These are phyloP conservation scores for Ameiurus melas DNA, from an alignment of 2,113 vertebrate species.

Conservation along the genomic window DNA sequence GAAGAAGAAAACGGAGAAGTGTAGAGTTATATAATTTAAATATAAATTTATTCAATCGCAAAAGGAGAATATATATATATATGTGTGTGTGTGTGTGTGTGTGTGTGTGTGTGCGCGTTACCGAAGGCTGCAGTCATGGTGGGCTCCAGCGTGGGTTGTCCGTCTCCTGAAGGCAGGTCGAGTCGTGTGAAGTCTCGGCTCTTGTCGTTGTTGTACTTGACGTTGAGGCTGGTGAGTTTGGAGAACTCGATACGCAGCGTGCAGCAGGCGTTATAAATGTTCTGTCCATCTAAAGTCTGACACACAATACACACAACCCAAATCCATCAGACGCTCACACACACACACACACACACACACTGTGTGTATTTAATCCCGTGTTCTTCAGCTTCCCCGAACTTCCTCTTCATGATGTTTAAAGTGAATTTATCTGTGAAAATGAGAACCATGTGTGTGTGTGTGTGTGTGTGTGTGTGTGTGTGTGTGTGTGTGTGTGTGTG, in stretches of 20 bases:
- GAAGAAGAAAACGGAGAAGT: no score
- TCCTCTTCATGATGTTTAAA: background rate
- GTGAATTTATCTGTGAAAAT: background rate
- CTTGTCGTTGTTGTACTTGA: slow-evolving; percentile 87
- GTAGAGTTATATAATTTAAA: background rate
- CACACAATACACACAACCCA: background rate
- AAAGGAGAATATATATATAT: background rate
- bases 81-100: background rate
- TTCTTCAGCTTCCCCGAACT: no score
- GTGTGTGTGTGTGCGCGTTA: slow-evolving; percentile 58
- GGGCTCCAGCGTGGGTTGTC: slow-evolving; percentile 66
- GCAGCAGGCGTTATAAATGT: slow-evolving; percentile 79
- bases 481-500: background rate
- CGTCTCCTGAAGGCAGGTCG: slow-evolving; percentile 78
- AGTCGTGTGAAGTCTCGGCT: slow-evolving; percentile 84
- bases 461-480: background rate
- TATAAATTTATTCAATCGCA: background rate
- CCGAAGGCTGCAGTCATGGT: slow-evolving; percentile 70
- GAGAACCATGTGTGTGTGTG: background rate
- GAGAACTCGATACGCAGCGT: slow-evolving; percentile 82
- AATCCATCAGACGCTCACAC: background rate
- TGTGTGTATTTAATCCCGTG: no score
- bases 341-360: background rate
- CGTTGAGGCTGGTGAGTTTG: slow-evolving; percentile 77
- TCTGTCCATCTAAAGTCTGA: slow-evolving; percentile 80